Percentiles rank a stretch among this genome's conserved stretches.
Conservation (phyloP, 2,888 invertebrate species). For the Dasypogon diadema region DNA sequence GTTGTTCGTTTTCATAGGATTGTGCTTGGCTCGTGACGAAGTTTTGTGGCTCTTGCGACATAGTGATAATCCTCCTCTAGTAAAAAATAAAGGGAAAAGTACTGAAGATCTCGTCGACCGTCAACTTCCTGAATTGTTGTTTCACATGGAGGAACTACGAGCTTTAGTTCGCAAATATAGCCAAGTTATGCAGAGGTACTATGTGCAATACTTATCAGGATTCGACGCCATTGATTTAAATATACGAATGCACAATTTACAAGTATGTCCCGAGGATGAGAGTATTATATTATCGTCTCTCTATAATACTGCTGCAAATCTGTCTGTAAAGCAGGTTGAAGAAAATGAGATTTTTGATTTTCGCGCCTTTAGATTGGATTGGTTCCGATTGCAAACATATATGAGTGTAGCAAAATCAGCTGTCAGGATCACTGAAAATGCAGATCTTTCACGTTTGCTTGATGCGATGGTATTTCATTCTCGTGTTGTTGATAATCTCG, state of each 20-base stretch:
- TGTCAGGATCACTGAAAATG: slow-evolving; percentile 83
- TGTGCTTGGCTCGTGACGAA: slow-evolving; percentile 96
- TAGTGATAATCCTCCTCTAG: slow-evolving; percentile 92
- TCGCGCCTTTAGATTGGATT: slow-evolving; percentile 93
- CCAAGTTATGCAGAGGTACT: slow-evolving; percentile 97
- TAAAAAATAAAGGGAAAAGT: slow-evolving; percentile 86
- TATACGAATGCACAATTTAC: slow-evolving; percentile 84
- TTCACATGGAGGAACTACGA: slow-evolving; percentile 97
- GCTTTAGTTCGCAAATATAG: slow-evolving; percentile 95
- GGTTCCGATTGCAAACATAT: slow-evolving; percentile 96
- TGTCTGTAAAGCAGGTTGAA: slow-evolving; percentile 95
- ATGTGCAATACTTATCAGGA: slow-evolving; percentile 95
- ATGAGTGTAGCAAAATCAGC: slow-evolving; percentile 88
- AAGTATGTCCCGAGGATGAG: slow-evolving; percentile 93
- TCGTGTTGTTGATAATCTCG: slow-evolving; percentile 97
- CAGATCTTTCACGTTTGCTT: slow-evolving; percentile 89
- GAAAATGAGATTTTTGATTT: slow-evolving; percentile 97
- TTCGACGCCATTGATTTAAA: slow-evolving; percentile 95
- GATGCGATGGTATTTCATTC: slow-evolving; percentile 98
- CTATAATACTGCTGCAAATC: slow-evolving; percentile 86
- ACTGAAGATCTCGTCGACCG: slow-evolving; percentile 95
- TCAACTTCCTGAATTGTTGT: slow-evolving; percentile 95
- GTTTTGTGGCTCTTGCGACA: slow-evolving; percentile 97
- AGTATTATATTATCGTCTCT: slow-evolving; percentile 93
- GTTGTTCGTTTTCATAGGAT: slow-evolving; percentile 93